A percentile compares a stretch with the other conserved stretches of the same genome.
phyloP scores from a whole-genome alignment of 2,113 vertebrate species.

The Barbus barbus region DNA sequence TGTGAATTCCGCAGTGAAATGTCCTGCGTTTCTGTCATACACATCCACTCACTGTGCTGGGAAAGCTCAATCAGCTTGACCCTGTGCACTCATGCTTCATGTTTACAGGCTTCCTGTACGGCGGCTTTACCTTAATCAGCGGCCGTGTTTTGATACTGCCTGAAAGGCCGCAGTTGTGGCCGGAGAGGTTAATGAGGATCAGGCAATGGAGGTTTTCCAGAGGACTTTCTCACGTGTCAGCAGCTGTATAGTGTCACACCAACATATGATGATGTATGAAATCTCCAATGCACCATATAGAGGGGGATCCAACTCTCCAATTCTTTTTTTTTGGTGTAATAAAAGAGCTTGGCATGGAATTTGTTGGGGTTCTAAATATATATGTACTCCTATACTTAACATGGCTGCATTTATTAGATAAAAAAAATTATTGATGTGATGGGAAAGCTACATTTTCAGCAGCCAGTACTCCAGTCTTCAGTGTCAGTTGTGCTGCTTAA shows the following conservation, averaged over 20 bases:
- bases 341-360: neutral
- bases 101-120: slow-evolving; percentile 23
- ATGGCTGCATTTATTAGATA: too few relatives aligned
- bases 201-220: slow-evolving; percentile 28
- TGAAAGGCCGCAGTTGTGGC: slow-evolving; percentile 30
- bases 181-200: slow-evolving; percentile 49
- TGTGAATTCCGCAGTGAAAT: slow-evolving; percentile 27
- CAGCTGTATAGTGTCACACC: neutral
- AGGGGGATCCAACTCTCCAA: neutral
- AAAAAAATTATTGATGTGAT: too few relatives aligned
- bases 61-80: slow-evolving; percentile 27
- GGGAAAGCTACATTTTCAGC: neutral
- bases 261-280: neutral
- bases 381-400: too few relatives aligned
- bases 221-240: slow-evolving; percentile 4
- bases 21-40: slow-evolving; percentile 16
- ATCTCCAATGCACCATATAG: neutral
- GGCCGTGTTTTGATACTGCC: slow-evolving; percentile 31
- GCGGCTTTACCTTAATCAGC: slow-evolving; percentile 28
- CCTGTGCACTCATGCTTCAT: neutral
- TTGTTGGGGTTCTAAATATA: too few relatives aligned
- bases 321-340: neutral
- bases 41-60: slow-evolving; percentile 10
- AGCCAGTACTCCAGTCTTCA: too few relatives aligned
- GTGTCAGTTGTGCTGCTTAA: neutral